Conservation (phyloP, 2,888 invertebrate genomes). For the Leistus spinibarbis region DNA sequence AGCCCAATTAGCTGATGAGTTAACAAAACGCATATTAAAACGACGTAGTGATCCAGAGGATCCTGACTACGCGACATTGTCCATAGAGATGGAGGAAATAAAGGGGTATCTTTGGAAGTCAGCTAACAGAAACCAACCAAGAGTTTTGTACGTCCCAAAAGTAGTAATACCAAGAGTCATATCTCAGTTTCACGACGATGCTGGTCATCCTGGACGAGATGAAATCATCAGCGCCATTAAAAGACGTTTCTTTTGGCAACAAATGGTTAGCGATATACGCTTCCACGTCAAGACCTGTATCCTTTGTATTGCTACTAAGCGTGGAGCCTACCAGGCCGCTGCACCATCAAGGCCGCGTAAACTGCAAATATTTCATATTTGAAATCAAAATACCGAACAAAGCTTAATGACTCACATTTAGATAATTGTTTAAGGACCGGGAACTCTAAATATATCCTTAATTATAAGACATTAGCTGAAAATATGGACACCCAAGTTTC, state of each 20-base stretch:
- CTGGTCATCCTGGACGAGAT: conserved; percentile 7
- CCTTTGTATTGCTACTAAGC: too few relatives aligned
- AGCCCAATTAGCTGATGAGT: not conserved
- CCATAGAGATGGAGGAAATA: not conserved
- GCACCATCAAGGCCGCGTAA: not conserved
- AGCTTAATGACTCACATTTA: too few relatives aligned
- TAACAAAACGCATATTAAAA: not conserved
- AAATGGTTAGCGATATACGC: too few relatives aligned
- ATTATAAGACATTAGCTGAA: too few relatives aligned
- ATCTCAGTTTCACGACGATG: not conserved
- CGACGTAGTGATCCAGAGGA: not conserved
- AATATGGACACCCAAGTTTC: too few relatives aligned
- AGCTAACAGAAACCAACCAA: not conserved
- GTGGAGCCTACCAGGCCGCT: not conserved
- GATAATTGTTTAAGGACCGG: too few relatives aligned
- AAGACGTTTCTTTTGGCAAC: too few relatives aligned
- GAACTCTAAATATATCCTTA: too few relatives aligned
- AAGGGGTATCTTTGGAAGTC: not conserved
- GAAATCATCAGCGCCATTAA: not conserved
- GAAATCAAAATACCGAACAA: too few relatives aligned
- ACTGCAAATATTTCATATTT: too few relatives aligned
- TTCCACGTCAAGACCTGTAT: too few relatives aligned
- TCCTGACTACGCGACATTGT: not conserved
- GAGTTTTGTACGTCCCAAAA: too few relatives aligned
- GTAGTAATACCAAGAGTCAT: not conserved